phyloP scores from a whole-genome alignment of 1,140 invertebrate species.

The Aricia agestis region DNA sequence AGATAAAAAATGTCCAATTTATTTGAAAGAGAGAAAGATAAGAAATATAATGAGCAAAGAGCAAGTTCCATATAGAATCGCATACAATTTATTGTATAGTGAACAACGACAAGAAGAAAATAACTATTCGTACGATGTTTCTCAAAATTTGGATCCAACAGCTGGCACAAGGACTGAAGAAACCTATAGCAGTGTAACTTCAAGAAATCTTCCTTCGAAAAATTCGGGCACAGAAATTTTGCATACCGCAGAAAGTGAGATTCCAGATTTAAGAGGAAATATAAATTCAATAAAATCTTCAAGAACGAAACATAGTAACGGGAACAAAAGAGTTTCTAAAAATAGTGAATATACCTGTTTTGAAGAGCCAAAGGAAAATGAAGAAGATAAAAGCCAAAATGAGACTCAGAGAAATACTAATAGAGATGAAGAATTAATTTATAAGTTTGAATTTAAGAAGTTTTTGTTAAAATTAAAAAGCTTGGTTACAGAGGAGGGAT shows the following conservation, averaged over 20 bases:
- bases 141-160: background rate
- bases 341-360: background rate
- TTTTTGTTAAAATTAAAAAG: constrained; percentile 5
- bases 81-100: background rate
- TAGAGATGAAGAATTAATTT: background rate
- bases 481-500: background rate
- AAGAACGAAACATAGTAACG: background rate
- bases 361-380: too few relatives aligned
- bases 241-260: background rate
- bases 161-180: background rate
- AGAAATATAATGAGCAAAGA: constrained; percentile 18
- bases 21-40: constrained; percentile 10
- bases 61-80: constrained; percentile 15
- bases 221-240: background rate
- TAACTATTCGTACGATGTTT: background rate
- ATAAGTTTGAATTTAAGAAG: constrained; percentile 1
- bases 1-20: constrained; percentile 6
- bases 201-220: background rate
- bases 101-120: background rate
- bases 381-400: background rate
- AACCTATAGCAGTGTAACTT: background rate
- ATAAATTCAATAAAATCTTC: too few relatives aligned
- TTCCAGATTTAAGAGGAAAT: background rate
- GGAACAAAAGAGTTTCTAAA: background rate
- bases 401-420: background rate